These are phyloP conservation scores for Boulengerochromis microlepis DNA, from an alignment of 2,113 vertebrate genomes.

Conservation along the genomic window DNA sequence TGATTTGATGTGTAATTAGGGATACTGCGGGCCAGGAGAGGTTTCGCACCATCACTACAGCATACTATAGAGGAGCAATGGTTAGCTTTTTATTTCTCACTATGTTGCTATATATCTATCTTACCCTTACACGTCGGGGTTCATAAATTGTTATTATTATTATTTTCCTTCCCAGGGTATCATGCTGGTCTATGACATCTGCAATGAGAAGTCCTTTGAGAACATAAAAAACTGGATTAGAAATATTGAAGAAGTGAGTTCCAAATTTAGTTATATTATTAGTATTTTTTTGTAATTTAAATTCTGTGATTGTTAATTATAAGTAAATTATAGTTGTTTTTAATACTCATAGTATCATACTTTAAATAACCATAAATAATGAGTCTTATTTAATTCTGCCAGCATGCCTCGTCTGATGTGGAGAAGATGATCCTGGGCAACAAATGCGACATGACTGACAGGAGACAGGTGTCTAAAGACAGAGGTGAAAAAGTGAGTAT, in stretches of 20 bases:
- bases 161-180: slow-evolving; percentile 78
- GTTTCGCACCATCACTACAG: slow-evolving; percentile 91
- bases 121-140: background rate
- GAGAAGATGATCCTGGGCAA: slow-evolving; percentile 97
- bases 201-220: slow-evolving; percentile 97
- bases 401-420: slow-evolving; percentile 96
- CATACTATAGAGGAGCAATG: slow-evolving; percentile 94
- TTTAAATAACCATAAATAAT: background rate
- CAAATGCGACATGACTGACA: slow-evolving; percentile 97
- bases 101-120: background rate
- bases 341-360: background rate
- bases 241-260: slow-evolving; percentile 93
- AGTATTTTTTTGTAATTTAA: background rate
- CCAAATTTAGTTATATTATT: background rate
- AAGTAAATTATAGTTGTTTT: background rate
- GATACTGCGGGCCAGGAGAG: slow-evolving; percentile 94
- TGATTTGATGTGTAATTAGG: slow-evolving; percentile 63
- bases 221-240: slow-evolving; percentile 99
- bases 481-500: slow-evolving; percentile 88
- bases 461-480: slow-evolving; percentile 96
- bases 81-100: slow-evolving; percentile 52
- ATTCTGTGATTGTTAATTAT: background rate
- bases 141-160: background rate
- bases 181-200: slow-evolving; percentile 97
- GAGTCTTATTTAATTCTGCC: background rate